Conservation (phyloP, 2,113 vertebrate species). For the Pollachius pollachius region DNA sequence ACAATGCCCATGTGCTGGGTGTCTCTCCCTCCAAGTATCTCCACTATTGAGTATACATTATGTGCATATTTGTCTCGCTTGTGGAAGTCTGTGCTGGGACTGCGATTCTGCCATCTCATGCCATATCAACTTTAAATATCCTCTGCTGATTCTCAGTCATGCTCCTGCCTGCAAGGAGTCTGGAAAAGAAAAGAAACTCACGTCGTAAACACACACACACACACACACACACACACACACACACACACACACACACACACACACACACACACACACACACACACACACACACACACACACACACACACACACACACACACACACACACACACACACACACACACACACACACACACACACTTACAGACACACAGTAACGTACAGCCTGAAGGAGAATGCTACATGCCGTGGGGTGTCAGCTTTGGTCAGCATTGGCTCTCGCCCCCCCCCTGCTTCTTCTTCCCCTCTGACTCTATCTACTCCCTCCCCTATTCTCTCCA, state of each 20-base stretch:
- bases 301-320: not conserved
- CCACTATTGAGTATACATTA: not conserved
- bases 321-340: conserved; percentile 30
- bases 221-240: not conserved
- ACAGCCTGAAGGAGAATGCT: conserved; percentile 34
- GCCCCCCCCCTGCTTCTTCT: not conserved
- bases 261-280: conserved; percentile 5
- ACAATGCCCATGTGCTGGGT: not conserved
- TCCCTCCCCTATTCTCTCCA: conserved; percentile 26
- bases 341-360: conserved; percentile 18
- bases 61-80: conserved; percentile 16
- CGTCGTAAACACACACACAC: conserved; percentile 20
- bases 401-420: conserved; percentile 58
- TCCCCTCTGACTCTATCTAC: not conserved
- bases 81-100: conserved; percentile 44
- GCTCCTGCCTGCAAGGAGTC: conserved; percentile 39
- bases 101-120: conserved; percentile 55
- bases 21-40: not conserved
- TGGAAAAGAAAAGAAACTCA: conserved; percentile 29
- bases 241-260: conserved; percentile 8
- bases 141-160: conserved; percentile 50
- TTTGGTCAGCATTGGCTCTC: conserved; percentile 52
- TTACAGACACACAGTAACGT: not conserved
- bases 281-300: not conserved
- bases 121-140: conserved; percentile 62